phyloP scores from a whole-genome alignment of 2,113 vertebrate genomes.

The Halichoeres trimaculatus region DNA sequence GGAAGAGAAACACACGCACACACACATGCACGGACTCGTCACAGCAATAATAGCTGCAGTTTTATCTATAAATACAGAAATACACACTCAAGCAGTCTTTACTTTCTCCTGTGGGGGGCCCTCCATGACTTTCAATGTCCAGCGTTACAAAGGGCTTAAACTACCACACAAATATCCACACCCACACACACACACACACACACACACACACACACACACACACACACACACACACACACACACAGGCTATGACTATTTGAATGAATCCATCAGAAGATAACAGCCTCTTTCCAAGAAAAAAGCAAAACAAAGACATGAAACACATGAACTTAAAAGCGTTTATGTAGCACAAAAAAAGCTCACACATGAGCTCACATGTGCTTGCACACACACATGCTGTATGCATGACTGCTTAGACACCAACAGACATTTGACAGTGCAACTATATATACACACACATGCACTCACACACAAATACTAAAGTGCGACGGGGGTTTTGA shows the following conservation, averaged over 20 bases:
- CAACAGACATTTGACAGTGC: neutral
- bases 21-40: neutral
- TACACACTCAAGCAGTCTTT: conserved; percentile 4
- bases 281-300: conserved; percentile 9
- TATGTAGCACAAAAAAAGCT: no score
- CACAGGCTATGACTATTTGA: neutral
- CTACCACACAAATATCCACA: neutral
- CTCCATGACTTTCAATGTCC: conserved; percentile 29
- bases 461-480: conserved; percentile 38
- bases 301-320: neutral
- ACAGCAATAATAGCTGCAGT: neutral
- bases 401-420: conserved; percentile 6
- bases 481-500: conserved; percentile 46
- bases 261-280: neutral
- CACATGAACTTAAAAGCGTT: no score
- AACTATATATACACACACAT: conserved; percentile 12
- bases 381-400: neutral
- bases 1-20: neutral
- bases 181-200: neutral
- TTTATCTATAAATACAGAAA: neutral
- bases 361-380: neutral
- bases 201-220: neutral
- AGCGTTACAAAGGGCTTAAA: conserved; percentile 7
- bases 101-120: conserved; percentile 19
- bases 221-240: neutral